Evolutionary conservation across 2,888 invertebrate species (phyloP).

Genomic region (Tachina grossa): DNA sequence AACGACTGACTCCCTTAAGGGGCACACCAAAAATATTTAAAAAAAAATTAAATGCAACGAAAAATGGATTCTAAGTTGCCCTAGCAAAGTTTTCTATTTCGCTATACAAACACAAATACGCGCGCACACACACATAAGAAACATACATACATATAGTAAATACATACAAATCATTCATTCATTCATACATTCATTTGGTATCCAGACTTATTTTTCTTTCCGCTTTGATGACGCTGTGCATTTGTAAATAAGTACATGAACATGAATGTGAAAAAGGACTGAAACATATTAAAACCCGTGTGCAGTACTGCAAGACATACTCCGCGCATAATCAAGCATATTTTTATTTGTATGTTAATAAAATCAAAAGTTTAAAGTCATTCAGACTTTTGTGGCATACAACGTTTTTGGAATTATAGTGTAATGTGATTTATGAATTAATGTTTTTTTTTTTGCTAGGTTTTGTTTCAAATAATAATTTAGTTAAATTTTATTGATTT

Average conservation of each 20-base stretch:
- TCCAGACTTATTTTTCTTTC: constrained; percentile 45
- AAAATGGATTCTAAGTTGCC: constrained; percentile 53
- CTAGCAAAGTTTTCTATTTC: constrained; percentile 34
- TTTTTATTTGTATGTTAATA: not conserved
- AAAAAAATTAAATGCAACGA: constrained; percentile 23
- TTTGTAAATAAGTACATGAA: constrained; percentile 22
- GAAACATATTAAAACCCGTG: not conserved
- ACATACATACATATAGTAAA: not conserved
- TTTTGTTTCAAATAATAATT: no score
- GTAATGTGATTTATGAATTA: not conserved
- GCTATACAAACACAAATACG: not conserved
- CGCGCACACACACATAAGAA: not conserved
- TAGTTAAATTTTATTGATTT: no score
- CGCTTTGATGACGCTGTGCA: constrained; percentile 42
- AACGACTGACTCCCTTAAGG: constrained; percentile 50
- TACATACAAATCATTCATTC: not conserved
- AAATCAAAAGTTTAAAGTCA: constrained; percentile 25
- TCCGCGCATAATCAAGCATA: not conserved
- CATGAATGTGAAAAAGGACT: not conserved
- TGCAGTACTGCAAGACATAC: not conserved
- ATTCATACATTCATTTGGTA: constrained; percentile 10
- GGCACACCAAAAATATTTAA: constrained; percentile 26
- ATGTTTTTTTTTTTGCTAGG: no score
- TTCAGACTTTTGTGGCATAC: not conserved
- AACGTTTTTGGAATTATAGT: not conserved